These are phyloP conservation scores for Acleris emargana DNA, from an alignment of 2,888 invertebrate species.

Conservation along the genomic window DNA sequence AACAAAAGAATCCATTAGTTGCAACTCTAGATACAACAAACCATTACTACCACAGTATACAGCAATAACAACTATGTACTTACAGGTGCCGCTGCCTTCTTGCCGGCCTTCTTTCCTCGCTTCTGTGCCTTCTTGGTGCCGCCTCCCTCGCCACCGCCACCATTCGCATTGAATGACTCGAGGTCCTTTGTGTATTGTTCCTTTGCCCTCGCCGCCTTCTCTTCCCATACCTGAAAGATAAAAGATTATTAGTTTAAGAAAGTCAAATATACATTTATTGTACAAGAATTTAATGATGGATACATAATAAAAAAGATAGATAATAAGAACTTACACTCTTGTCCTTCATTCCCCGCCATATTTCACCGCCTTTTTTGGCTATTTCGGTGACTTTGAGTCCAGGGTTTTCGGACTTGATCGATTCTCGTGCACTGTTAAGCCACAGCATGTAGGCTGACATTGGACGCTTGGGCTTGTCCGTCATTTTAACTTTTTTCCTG, in stretches of 20 bases:
- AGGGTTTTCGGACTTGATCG: slow-evolving; percentile 95
- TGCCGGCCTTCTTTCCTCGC: slow-evolving; percentile 81
- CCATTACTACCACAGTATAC: not conserved
- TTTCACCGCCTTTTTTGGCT: slow-evolving; percentile 96
- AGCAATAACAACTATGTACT: slow-evolving; percentile 45
- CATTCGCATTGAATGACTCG: slow-evolving; percentile 94
- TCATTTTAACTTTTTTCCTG: slow-evolving; percentile 88
- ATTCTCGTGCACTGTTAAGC: slow-evolving; percentile 94
- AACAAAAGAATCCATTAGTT: slow-evolving; percentile 36
- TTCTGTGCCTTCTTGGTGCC: slow-evolving; percentile 82
- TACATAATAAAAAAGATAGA: slow-evolving; percentile 23
- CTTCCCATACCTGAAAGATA: slow-evolving; percentile 92
- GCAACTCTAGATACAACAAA: no score
- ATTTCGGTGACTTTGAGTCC: slow-evolving; percentile 96
- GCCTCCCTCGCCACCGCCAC: slow-evolving; percentile 84
- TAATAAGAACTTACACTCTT: slow-evolving; percentile 87
- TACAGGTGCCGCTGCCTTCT: slow-evolving; percentile 75
- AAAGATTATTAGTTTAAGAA: slow-evolving; percentile 22
- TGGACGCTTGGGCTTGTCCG: slow-evolving; percentile 96
- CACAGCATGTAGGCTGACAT: slow-evolving; percentile 97
- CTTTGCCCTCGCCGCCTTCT: slow-evolving; percentile 93
- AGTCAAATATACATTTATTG: no score
- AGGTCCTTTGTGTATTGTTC: slow-evolving; percentile 94
- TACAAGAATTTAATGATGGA: slow-evolving; percentile 1
- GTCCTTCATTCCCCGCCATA: slow-evolving; percentile 96